Base-by-base conservation (phyloP, 2,888 invertebrate genomes). In the Erebia palarica region DNA sequence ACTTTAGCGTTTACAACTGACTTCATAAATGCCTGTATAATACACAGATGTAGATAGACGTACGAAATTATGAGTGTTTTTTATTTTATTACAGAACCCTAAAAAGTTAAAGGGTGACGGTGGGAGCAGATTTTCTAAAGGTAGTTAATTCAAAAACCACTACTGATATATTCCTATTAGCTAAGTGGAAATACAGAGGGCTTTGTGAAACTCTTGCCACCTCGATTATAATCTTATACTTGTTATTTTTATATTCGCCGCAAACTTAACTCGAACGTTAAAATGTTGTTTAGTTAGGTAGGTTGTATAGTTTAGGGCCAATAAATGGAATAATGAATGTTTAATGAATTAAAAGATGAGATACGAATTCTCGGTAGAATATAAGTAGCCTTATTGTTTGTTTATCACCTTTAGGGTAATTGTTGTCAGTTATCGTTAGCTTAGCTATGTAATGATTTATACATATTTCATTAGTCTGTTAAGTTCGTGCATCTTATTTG, bases 201-300 rank as follows among this genome's bases (percentile, higher is more conserved):
- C 76, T 77, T 78, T 76, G 77, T 75, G 78, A 79, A 83, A 81
- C 83, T 83, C 63, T 84, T 82, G 80, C 79, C 76, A 78, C 81
- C 82, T 82, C 79, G 77, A 81, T 79, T 80, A 78, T 79, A 78
- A 83, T 83, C 83, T 83, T 87, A 86, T 86, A 88, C 81, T 78
- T 81, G 81, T 81, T 83, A 81, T 85, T 86, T 87, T 87, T 85
- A 86, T 81, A 82, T 80, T 78, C 79, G 73, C 78, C 78, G 75
- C 78, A 77, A 80, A 80, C 78, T 78, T 82, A 81, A 82, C 77
- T 79, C 75, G 71, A 79, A 80, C 80, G 67, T 79, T 80, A 76
- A 77, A 82, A 78, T 76, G 78, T 79, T 76, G 78, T 84, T 85
- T 81, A n/a, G n/a, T n/a, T n/a, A n/a, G n/a, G n/a, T n/a, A n/a